These are phyloP conservation scores for Aricia agestis DNA, from an alignment of 1,140 invertebrate species.

Conservation along the genomic window DNA sequence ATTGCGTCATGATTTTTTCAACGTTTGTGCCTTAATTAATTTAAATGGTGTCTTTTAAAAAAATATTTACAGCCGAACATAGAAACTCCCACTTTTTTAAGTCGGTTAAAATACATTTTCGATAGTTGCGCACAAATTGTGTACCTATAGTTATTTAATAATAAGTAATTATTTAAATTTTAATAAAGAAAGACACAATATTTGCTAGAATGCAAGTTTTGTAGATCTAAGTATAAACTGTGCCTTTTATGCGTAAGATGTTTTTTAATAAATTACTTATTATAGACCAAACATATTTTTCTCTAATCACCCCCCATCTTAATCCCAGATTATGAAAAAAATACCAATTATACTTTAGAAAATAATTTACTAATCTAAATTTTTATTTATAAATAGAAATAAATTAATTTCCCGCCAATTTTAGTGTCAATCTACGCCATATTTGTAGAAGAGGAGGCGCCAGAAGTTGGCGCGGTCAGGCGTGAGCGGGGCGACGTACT, in stretches of 20 bases:
- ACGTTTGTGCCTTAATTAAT: too few species aligned
- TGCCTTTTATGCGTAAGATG: neutral
- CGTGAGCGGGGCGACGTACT: conserved; percentile 58
- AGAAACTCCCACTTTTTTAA: too few species aligned
- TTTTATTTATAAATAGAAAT: neutral
- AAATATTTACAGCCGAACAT: too few species aligned
- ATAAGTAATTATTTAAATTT: too few species aligned
- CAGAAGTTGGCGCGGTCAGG: conserved; percentile 58
- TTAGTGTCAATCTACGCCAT: conserved; percentile 43
- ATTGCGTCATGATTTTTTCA: too few species aligned
- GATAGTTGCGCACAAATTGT: too few species aligned
- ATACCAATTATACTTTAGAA: neutral
- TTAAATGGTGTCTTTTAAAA: too few species aligned
- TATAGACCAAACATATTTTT: neutral
- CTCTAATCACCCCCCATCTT: neutral
- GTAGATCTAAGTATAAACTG: neutral
- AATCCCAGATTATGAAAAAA: neutral
- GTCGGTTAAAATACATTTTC: too few species aligned
- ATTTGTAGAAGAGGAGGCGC: conserved; percentile 55
- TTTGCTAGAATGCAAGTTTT: neutral
- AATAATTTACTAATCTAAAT: conserved; percentile 2
- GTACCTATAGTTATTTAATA: too few species aligned
- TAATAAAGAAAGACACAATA: neutral
- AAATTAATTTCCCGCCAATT: conserved; percentile 6
- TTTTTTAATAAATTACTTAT: neutral